These are phyloP conservation scores for Bombus fervidus DNA, from an alignment of 1,140 invertebrate genomes.

Conservation along the genomic window DNA sequence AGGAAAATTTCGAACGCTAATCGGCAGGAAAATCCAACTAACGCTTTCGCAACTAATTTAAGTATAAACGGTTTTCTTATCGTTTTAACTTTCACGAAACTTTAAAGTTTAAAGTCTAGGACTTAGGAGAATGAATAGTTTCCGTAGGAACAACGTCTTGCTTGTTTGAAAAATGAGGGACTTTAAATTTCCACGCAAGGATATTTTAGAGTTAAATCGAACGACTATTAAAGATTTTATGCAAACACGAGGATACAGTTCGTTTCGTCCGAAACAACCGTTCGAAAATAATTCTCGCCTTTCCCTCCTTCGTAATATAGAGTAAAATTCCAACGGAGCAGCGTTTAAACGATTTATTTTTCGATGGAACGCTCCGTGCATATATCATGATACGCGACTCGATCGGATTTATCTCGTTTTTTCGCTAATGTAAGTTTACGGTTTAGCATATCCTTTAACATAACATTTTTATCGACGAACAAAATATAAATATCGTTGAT, in stretches of 20 bases:
- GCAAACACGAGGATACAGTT: not conserved
- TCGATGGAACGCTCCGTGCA: not conserved
- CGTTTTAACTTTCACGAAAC: not conserved
- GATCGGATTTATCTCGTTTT: not conserved
- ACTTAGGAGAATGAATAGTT: not conserved
- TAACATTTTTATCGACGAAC: not conserved
- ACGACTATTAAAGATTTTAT: not conserved
- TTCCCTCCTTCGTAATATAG: too few species aligned
- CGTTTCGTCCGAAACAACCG: not conserved
- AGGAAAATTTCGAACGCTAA: not conserved
- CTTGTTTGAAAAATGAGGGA: too few species aligned
- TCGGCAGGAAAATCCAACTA: not conserved
- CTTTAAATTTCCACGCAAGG: not conserved
- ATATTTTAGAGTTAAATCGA: not conserved
- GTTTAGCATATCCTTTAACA: accelerated
- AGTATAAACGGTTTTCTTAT: not conserved
- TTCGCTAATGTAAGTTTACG: not conserved
- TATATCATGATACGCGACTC: too few species aligned
- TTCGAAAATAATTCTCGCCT: not conserved
- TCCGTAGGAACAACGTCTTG: not conserved
- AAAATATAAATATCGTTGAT: not conserved
- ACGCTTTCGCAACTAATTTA: not conserved
- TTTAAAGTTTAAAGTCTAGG: not conserved
- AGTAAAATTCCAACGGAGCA: not conserved
- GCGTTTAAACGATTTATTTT: not conserved